Base-by-base conservation (phyloP, 2,797 vertebrate species). In the Tenualosa ilisha region DNA sequence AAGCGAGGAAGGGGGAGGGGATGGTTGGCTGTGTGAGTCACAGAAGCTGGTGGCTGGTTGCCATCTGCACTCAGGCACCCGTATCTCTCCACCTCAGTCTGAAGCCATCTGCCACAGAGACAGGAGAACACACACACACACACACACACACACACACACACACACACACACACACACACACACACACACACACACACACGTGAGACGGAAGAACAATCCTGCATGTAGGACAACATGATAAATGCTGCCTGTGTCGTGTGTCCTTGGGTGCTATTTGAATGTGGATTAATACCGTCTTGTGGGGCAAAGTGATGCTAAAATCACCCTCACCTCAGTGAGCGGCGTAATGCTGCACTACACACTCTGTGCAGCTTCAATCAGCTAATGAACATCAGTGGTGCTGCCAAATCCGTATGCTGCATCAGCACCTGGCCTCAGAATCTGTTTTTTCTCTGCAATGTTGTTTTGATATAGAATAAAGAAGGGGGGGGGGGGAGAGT, bases 21-120 rank as follows among this genome's bases (percentile, higher is more conserved):
- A 22, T 0, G 54, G 54, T 15, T 54, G 15, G 53, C 37, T 1
- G 37, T 43, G 72, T 79, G 72, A 79, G 17, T 79, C 17, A 79
- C 17, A 43, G 37, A 46, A 40, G 37, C 40, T 7, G 40, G 15
- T 79, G 72, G 72, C 72, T 22, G 72, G 7, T 17, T 79, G 72
- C 72, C 72, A 79, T 79, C 72, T 46, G 72, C 37, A 43, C 40
- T 43, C 72, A 43, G 72, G 37, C 6, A 79, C 40, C 37, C 40
- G 31, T 43, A 20, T 79, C 72, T 79, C 37, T 79, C 15, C 72
- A 79, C 72, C 72, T 46, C 72, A 7, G 20, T 46, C 72, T 43
- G 17, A 79, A 46, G 72, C 40, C 72, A 79, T 79, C 72, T 79
- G 72, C 43, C 72, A 85, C 22, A 51, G 56, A 43, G 50, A 26